A percentile compares a stretch with the other conserved stretches of the same genome.
Conservation (phyloP, 2,113 vertebrate genomes). For the Prinia subflava region DNA sequence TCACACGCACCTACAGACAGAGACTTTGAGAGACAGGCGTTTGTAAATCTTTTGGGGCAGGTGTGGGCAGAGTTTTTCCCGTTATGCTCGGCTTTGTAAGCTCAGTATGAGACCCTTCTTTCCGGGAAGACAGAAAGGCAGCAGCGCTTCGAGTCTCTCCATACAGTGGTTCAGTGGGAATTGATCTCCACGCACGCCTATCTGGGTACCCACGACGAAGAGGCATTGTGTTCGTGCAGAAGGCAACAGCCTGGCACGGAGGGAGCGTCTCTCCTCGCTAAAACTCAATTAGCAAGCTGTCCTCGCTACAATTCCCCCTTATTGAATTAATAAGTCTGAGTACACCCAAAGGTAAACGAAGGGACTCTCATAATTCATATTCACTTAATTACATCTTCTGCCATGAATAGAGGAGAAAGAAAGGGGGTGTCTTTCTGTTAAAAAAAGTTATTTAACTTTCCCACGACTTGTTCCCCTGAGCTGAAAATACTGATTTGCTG, state of each 20-base stretch:
- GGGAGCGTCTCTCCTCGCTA: slow-evolving; percentile 32
- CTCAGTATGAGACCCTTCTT: background rate
- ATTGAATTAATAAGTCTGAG: slow-evolving; percentile 78
- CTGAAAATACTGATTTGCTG: slow-evolving; percentile 82
- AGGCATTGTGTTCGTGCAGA: slow-evolving; percentile 8
- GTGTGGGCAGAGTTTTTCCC: background rate
- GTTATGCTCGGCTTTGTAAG: background rate
- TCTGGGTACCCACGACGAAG: background rate
- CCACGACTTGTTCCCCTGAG: slow-evolving; percentile 87
- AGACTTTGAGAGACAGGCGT: background rate
- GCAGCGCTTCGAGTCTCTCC: background rate
- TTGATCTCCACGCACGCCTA: background rate
- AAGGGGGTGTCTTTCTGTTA: slow-evolving; percentile 70
- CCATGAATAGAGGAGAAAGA: slow-evolving; percentile 66
- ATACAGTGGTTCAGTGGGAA: accelerated
- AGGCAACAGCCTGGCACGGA: slow-evolving; percentile 12
- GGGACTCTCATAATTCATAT: slow-evolving; percentile 81
- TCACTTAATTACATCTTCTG: slow-evolving; percentile 80
- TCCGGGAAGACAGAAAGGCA: background rate
- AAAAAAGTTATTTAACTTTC: slow-evolving; percentile 98
- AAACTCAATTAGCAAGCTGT: slow-evolving; percentile 75
- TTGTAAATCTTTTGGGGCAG: background rate
- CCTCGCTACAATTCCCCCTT: slow-evolving; percentile 63
- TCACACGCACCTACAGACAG: background rate
- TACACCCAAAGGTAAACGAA: slow-evolving; percentile 75